Evolutionary conservation across 2,797 vertebrate genomes (phyloP).

Genomic region (Falco naumanni): DNA sequence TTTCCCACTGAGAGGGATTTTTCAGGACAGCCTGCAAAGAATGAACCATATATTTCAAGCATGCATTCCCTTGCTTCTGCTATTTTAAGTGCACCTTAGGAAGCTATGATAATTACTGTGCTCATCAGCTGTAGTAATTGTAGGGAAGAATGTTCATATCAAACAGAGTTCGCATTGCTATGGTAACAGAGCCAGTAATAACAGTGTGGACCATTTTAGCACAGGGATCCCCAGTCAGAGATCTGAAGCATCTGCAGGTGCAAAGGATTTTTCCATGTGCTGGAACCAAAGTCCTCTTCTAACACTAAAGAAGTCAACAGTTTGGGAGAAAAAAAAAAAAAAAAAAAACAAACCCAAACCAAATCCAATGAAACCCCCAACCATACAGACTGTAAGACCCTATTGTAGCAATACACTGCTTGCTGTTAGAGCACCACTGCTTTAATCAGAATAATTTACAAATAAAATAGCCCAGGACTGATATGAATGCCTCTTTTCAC

Average conservation of each 20-base stretch:
- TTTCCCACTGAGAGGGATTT: slow-evolving; percentile 40
- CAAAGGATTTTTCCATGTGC: slow-evolving; percentile 45
- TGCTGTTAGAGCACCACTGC: not conserved
- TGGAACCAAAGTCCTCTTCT: not conserved
- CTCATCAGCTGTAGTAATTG: slow-evolving; percentile 85
- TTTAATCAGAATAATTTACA: not conserved
- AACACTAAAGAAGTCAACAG: not conserved
- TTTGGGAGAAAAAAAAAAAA: not conserved
- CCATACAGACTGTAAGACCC: not conserved
- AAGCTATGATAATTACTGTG: slow-evolving; percentile 80
- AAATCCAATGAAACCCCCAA: not conserved
- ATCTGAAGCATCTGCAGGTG: slow-evolving; percentile 53
- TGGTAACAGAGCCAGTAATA: slow-evolving; percentile 79
- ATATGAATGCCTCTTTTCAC: not conserved
- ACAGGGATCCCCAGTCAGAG: slow-evolving; percentile 63
- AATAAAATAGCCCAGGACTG: not conserved
- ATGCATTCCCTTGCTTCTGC: slow-evolving; percentile 28
- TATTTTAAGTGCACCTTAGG: slow-evolving; percentile 75
- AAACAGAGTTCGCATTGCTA: slow-evolving; percentile 79
- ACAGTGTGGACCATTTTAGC: slow-evolving; percentile 19
- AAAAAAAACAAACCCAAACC: not conserved
- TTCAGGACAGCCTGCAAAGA: slow-evolving; percentile 36
- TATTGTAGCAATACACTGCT: not conserved
- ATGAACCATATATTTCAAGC: not conserved
- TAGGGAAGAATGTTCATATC: slow-evolving; percentile 78